phyloP scores from a whole-genome alignment of 37 sponge, comb jelly and placozoan species.

The Crambe crambe region DNA sequence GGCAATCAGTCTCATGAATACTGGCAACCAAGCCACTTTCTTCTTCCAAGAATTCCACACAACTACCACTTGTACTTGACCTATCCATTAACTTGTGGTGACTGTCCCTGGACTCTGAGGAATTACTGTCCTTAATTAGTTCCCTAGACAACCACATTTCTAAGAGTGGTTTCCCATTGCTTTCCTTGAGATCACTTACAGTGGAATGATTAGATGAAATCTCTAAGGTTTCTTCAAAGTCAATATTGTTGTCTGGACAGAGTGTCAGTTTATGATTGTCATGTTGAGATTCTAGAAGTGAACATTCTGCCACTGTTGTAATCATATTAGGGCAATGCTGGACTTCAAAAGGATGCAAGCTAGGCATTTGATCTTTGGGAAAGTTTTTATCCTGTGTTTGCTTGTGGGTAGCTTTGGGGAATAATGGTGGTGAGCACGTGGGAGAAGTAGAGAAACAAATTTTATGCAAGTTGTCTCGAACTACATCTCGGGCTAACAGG shows the following conservation, averaged over 20 bases:
- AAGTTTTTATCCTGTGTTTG: background rate
- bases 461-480: background rate
- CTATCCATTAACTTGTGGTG: background rate
- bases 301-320: background rate
- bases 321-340: background rate
- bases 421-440: background rate
- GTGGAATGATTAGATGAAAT: background rate
- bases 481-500: background rate
- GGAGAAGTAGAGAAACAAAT: background rate
- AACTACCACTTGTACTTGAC: background rate
- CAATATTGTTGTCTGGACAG: background rate
- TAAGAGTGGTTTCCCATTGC: too few species aligned
- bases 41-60: background rate
- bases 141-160: background rate
- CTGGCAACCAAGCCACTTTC: background rate
- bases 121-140: background rate
- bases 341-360: background rate
- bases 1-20: background rate
- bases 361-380: too few species aligned
- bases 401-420: background rate
- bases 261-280: background rate
- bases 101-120: background rate
- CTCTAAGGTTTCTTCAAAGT: background rate
- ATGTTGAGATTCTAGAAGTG: background rate
- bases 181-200: background rate